Conservation (phyloP, 2,888 invertebrate species). For the Metallyticus violacea region DNA sequence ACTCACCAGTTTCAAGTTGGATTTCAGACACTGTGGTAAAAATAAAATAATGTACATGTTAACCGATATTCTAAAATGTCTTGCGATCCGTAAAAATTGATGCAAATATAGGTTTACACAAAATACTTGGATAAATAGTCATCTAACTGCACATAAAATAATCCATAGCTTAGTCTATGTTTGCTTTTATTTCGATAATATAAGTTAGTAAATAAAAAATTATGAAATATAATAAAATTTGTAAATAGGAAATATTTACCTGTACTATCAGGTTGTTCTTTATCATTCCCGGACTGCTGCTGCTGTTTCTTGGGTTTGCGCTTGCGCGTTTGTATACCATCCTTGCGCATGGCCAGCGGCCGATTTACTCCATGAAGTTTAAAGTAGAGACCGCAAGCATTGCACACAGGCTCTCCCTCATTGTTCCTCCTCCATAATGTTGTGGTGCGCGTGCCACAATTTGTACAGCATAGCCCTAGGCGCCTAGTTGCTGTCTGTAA, state of each 20-base stretch:
- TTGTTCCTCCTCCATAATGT: constrained; percentile 97
- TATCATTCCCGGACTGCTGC: constrained; percentile 12
- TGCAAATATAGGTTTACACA: no score
- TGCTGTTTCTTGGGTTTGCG: constrained; percentile 82
- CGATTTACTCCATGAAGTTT: constrained; percentile 92
- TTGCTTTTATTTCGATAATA: no score
- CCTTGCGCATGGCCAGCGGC: constrained; percentile 93
- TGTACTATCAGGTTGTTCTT: constrained; percentile 5
- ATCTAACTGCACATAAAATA: no score
- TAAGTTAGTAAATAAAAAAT: no score
- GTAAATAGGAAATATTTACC: neutral
- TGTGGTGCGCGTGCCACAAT: constrained; percentile 95
- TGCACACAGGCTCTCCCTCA: constrained; percentile 98
- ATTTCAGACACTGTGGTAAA: no score
- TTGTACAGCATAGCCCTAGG: constrained; percentile 89
- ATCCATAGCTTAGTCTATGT: no score
- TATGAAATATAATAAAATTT: no score
- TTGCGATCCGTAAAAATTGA: no score
- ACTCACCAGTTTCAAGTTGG: no score
- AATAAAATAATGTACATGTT: no score
- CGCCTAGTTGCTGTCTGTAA: constrained; percentile 79
- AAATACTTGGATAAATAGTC: no score
- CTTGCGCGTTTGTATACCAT: constrained; percentile 94
- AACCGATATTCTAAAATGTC: no score
- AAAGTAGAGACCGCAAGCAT: constrained; percentile 95